Evolutionary conservation across 2,113 vertebrate species (phyloP), one percentile per base, ranked within the genome.

Genomic region (Cyprinodon tularosa): DNA sequence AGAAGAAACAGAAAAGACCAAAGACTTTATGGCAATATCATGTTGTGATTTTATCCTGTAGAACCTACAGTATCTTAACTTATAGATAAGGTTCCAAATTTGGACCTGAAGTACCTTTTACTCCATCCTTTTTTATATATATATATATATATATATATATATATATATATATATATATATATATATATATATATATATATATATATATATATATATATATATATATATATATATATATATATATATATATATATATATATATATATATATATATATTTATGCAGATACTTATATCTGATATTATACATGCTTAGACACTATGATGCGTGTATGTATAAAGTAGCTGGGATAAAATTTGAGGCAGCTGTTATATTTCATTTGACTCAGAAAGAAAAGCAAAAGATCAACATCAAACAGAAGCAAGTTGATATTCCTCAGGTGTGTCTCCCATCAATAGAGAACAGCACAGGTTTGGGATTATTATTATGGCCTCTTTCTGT

Each of bases 381-480:
- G 60, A 86, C 66, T 80, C 66, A 50, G 39, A 53, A 79, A 74
- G 72, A 82, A 37, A 48, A 67, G 78, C 68, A 57, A 76, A 89
- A 76, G 69, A 88, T 86, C 80, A 71, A 83, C 76, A 83, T 77
- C 57, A 81, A 86, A 86, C 5, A 78, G 77, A 83, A 69, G 72
- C 66, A 74, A 45, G 87, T 71, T 83, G 38, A 7, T 47, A 42
- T 63, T 45, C 88, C 83, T 17, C 66, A 4, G 78, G 90, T 69
- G 17, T 50, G 66, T 20, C 79, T 86, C 73, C 70, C 62, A 82
- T 82, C 79, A 69, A 82, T 73, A 89, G 84, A 88, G 85, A 90
- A 86, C 83, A 86, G 87, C 40, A 50, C 47, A 57, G 70, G 76
- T 29, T 65, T 82, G 78, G 85, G 82, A 89, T 89, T 86, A 84